Evolutionary conservation across 2,888 invertebrate genomes (phyloP), one percentile per base, ranked within the genome.

Genomic region (Coenonympha arcania): DNA sequence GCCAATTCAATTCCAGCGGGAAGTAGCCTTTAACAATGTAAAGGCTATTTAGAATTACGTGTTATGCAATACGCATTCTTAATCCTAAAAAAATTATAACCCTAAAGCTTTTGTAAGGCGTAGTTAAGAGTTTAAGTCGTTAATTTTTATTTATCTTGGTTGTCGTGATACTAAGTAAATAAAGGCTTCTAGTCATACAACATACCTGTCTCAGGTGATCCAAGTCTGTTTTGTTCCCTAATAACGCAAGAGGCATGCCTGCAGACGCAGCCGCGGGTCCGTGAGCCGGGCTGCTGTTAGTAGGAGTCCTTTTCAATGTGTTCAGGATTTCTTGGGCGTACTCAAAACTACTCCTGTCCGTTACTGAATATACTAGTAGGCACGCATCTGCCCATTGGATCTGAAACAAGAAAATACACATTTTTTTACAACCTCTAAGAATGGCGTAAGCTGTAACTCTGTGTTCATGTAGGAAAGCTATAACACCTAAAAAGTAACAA

Each of bases 361-460:
- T 93, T 63, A 93, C 91, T 59, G 92, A 91, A 77, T 93, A 94
- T 20, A 93, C 93, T 36, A 93, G 88, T 9, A 93, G 88, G 65
- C 91, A 92, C 0, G 92, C 93, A 69, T 93, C 93, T 1, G 93
- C 92, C 92, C 93, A 92, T 71, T 91, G 90, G 49, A 93, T 90
- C 80, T 88, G 73, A 28, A 80, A 79, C 76, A 76, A 81, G 31
- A 50, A 13, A 52, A 56, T n/a, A n/a, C n/a, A n/a, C n/a, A n/a
- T n/a, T n/a, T n/a, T n/a, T n/a, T n/a, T n/a, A n/a, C n/a, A n/a
- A n/a, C n/a, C n/a, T n/a, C n/a, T n/a, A n/a, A n/a, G n/a, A n/a
- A n/a, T n/a, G n/a, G n/a, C n/a, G n/a, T n/a, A n/a, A n/a, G n/a
- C n/a, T n/a, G n/a, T n/a, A n/a, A n/a, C n/a, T n/a, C n/a, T n/a